Percentiles rank a stretch among this genome's conserved stretches.
These are phyloP conservation scores for Passer domesticus DNA, from an alignment of 2,113 vertebrate genomes.

Conservation along the genomic window DNA sequence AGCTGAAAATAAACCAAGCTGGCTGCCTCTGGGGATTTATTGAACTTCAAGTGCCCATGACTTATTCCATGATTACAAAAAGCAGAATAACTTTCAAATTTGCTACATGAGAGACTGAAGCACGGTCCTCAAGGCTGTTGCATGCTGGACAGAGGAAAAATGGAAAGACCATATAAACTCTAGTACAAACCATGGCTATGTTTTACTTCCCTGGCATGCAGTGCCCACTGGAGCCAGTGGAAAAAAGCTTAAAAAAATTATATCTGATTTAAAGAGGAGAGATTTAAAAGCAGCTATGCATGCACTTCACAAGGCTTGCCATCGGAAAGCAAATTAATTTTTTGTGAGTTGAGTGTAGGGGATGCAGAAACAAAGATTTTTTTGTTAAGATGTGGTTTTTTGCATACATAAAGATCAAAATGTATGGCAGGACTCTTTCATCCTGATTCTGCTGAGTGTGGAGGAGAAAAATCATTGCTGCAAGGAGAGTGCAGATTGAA, in stretches of 20 bases:
- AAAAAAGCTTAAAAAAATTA: not conserved
- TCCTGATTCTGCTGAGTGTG: not conserved
- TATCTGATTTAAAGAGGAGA: not conserved
- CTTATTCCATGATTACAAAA: not conserved
- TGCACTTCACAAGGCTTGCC: not conserved
- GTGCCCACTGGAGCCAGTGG: not conserved
- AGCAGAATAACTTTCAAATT: not conserved
- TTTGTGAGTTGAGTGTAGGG: not conserved
- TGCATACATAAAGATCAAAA: not conserved
- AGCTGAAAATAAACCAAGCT: slow-evolving; percentile 50
- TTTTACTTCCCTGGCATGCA: not conserved
- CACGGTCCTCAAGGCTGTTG: not conserved
- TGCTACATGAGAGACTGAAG: not conserved
- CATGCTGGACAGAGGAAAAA: not conserved
- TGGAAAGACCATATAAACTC: not conserved
- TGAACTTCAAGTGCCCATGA: not conserved
- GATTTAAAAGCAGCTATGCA: not conserved
- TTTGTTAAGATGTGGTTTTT: not conserved
- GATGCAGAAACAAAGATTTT: not conserved
- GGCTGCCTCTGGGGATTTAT: slow-evolving; percentile 14
- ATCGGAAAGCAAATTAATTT: not conserved
- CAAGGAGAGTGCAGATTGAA: not conserved
- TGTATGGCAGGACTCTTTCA: not conserved
- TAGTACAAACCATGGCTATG: not conserved
- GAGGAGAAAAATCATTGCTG: not conserved